Base-by-base conservation (phyloP, 2,113 vertebrate species). In the Calypte anna region DNA sequence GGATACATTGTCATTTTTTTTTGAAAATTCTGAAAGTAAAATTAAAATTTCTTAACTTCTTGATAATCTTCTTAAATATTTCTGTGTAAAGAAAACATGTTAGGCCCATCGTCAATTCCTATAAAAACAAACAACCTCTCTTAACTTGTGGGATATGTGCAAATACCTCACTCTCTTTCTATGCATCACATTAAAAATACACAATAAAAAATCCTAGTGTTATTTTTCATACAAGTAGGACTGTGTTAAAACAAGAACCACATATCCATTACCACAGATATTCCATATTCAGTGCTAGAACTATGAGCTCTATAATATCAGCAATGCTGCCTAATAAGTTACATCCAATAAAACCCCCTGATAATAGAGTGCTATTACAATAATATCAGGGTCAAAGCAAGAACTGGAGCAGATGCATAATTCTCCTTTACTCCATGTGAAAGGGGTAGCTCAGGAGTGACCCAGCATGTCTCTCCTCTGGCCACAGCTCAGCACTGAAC, bases 81-180 rank as follows among this genome's bases (percentile, higher is more conserved):
- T 6, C 12, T 44, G 12, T 58, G 51, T 19, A 44, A 14, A 88
- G 5, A 2, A 1, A 74, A 2, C n/a, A 67, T 48, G 91, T 82
- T 4, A 13, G 17, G 19, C 6, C 8, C 48, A 31, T 59, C 20
- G n/a, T 80, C 0, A 1, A 7, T 0, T 0, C 58, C 15, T 10
- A 68, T 19, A 61, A n/a, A n/a, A n/a, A 31, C 31, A 64, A 84
- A 3, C 10, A 85, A 44, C 5, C 58, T 23, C 24, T 79, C 57
- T 69, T 61, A 30, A 53, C 9, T 82, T 62, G 13, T 16, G 89
- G n/a, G 24, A 43, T 73, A 62, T 21, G 15, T 50, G 17, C n/a
- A 73, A 68, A 76, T 61, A 69, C 9, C 24, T 75, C 51, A 63
- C 57, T 81, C 3, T 46, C 22, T 67, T 90, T 68, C 44, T 90